A percentile compares a stretch with the other conserved stretches of the same genome.
These are phyloP conservation scores for Spatulosminthurus flaviceps DNA, from an alignment of 2,888 invertebrate genomes.

Conservation along the genomic window DNA sequence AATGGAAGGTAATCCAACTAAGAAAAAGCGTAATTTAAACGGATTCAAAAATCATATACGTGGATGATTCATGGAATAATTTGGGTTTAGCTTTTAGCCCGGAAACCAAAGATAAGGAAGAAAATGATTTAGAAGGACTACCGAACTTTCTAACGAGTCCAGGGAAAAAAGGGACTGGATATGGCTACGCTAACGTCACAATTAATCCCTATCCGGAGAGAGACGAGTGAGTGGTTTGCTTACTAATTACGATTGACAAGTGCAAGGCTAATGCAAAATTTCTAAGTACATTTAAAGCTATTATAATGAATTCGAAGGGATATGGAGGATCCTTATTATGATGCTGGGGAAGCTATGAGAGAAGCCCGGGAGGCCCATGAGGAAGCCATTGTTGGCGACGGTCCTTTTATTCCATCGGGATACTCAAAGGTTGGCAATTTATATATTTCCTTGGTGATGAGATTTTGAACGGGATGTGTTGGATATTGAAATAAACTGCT, in stretches of 20 bases:
- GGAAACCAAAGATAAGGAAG: slow-evolving; percentile 49
- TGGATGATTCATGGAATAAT: no score
- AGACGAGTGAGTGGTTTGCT: slow-evolving; percentile 49
- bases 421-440: slow-evolving; percentile 31
- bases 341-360: slow-evolving; percentile 50
- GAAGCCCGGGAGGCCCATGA: slow-evolving; percentile 58
- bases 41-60: no score
- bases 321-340: slow-evolving; percentile 58
- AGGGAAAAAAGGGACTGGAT: slow-evolving; percentile 68
- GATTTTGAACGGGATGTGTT: no score
- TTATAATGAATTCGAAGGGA: no score
- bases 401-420: slow-evolving; percentile 50
- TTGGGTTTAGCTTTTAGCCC: slow-evolving; percentile 63
- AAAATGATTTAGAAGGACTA: slow-evolving; percentile 50
- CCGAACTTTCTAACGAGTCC: slow-evolving; percentile 66
- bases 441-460: no score
- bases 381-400: slow-evolving; percentile 47
- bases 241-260: no score
- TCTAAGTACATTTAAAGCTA: not conserved
- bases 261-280: not conserved
- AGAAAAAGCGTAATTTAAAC: not conserved
- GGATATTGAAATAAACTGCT: no score
- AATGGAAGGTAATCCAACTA: slow-evolving; percentile 57
- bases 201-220: slow-evolving; percentile 68
- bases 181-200: slow-evolving; percentile 69